phyloP scores from a whole-genome alignment of 2,888 invertebrate genomes.

The Tipula confusa region DNA sequence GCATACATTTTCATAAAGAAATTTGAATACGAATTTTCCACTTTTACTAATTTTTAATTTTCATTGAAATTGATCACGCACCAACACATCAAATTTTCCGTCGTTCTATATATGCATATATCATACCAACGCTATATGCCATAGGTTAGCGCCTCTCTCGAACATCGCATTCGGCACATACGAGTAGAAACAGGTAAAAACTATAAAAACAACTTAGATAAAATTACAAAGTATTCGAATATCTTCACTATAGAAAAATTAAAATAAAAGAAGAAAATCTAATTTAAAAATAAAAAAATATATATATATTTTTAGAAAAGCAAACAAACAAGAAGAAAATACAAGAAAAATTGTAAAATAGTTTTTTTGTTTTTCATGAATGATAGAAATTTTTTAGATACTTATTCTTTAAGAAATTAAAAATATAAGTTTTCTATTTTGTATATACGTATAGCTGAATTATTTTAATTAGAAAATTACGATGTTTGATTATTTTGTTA shows the following conservation, averaged over 20 bases:
- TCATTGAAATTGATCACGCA: too few relatives aligned
- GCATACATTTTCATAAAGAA: too few relatives aligned
- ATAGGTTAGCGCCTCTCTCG: background rate
- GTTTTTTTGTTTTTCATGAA: conserved; percentile 20
- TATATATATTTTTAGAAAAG: conserved; percentile 3
- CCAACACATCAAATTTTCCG: too few relatives aligned
- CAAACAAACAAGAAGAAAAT: background rate
- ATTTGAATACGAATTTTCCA: too few relatives aligned
- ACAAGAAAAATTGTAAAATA: conserved; percentile 3
- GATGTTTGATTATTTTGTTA: background rate
- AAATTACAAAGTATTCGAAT: too few relatives aligned
- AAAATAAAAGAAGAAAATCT: background rate
- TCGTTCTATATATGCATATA: too few relatives aligned
- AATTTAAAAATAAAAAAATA: background rate
- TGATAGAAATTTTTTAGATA: background rate
- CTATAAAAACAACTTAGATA: background rate
- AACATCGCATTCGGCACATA: background rate
- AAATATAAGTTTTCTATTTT: too few relatives aligned
- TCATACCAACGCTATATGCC: too few relatives aligned
- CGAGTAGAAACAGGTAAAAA: background rate
- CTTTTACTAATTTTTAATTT: too few relatives aligned
- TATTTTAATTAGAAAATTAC: background rate
- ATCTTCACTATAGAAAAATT: background rate
- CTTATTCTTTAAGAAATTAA: background rate
- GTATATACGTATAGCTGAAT: too few relatives aligned